Evolutionary conservation across 2,888 invertebrate species (phyloP), one percentile per base, ranked within the genome.

Genomic region (Zele albiditarsus): DNA sequence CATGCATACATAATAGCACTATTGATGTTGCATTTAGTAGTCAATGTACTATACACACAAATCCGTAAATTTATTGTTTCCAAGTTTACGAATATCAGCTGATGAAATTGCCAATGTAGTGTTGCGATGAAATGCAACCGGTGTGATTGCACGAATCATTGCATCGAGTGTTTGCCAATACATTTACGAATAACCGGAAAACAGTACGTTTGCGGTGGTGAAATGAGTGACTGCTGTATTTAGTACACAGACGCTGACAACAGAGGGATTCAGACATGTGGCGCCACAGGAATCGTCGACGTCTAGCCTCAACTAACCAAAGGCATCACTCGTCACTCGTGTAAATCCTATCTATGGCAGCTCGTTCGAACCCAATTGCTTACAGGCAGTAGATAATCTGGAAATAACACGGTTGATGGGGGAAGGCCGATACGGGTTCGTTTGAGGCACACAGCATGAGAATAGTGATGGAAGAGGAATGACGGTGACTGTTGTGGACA

Each of bases 351-450:
- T 42, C 71, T 42, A 49, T 53, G 62, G 46, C 49, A 71, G 71
- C 62, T 71, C 74, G 74, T 76, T 74, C 71, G 46, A 63, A 79
- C 79, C 78, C 77, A 78, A 80, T 81, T 75, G 80, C 71, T 68
- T 75, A 74, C 77, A 80, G 75, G 57, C 77, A 67, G 66, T 38
- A 38, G 69, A 76, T 80, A 80, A 84, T 79, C 74, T 62, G 68
- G 60, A 42, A 57, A 69, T 58, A 69, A 57, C 38, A 58, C 14
- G 69, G 16, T 71, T 28, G 28, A 62, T 71, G 42, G 10, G 20
- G 6, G 53, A 20, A 46, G 27, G 31, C 27, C 25, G 71, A 71
- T 71, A 71, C 60, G 71, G 71, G 62, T 20, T 27, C 42, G 49
- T 28, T 53, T n/a, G n/a, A 53, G 68, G 25, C 42, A 60, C 27